Conservation (phyloP, 1,140 invertebrate species). For the Hydropsyche tenuis region DNA sequence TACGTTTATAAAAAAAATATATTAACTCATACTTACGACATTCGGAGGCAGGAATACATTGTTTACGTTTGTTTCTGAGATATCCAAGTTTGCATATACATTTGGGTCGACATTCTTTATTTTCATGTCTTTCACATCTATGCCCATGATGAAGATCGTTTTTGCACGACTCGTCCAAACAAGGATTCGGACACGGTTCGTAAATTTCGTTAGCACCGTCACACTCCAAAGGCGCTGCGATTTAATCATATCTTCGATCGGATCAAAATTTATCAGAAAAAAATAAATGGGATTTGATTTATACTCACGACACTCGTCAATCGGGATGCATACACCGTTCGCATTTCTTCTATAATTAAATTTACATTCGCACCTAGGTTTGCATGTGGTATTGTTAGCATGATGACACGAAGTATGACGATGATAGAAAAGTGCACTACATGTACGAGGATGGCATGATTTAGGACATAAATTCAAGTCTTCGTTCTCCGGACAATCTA, state of each 20-base stretch:
- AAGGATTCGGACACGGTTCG: neutral
- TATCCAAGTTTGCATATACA: neutral
- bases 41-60: neutral
- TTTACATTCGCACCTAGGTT: slow-evolving; percentile 16
- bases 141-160: neutral
- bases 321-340: neutral
- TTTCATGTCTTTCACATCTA: neutral
- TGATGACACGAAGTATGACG: neutral
- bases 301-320: neutral
- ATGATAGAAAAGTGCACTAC: neutral
- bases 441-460: neutral
- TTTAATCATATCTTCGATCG: neutral
- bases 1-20: neutral
- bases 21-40: neutral
- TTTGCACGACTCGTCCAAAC: neutral
- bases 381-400: neutral
- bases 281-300: neutral
- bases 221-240: neutral
- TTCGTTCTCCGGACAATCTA: slow-evolving; percentile 5
- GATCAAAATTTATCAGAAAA: neutral
- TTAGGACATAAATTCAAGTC: neutral
- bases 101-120: neutral
- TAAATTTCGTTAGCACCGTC: neutral
- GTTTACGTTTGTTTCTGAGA: neutral
- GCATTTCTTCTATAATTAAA: slow-evolving; percentile 2